These are phyloP conservation scores for Rhopilema esculentum DNA, from an alignment of 30 jellyfish, hydroid and myxozoan genomes.

Conservation along the genomic window DNA sequence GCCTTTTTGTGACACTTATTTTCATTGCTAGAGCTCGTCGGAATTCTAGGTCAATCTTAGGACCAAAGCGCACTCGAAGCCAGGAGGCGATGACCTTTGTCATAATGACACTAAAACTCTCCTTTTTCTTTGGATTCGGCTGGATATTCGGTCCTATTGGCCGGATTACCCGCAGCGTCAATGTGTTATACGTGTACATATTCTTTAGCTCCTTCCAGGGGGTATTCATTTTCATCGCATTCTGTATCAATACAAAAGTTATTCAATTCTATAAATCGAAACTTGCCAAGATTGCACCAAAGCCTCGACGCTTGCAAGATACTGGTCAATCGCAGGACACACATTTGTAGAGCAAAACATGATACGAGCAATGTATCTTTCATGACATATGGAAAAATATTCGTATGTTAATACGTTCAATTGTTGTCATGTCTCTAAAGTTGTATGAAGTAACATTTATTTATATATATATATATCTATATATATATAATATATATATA, in stretches of 20 bases:
- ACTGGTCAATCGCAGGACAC: background rate
- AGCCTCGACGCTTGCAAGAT: background rate
- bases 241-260: conserved; percentile 55
- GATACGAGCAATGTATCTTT: background rate
- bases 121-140: conserved; percentile 52
- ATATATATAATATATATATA: too few relatives aligned
- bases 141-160: conserved; percentile 72
- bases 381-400: background rate
- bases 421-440: background rate
- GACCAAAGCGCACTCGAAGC: conserved; percentile 14
- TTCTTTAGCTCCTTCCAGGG: conserved; percentile 58
- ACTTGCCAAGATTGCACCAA: background rate
- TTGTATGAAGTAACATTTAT: background rate
- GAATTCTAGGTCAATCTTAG: conserved; percentile 2
- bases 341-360: background rate
- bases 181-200: conserved; percentile 19
- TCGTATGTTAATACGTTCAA: background rate
- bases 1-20: conserved; percentile 32
- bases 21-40: conserved; percentile 29
- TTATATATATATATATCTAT: too few relatives aligned
- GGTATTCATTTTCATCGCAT: conserved; percentile 48
- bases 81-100: conserved; percentile 8
- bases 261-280: conserved; percentile 47
- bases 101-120: conserved; percentile 48
- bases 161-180: conserved; percentile 10